Percentiles rank a stretch among this genome's conserved stretches.
Evolutionary conservation across 92 coral and sea anemone species (phyloP).

Genomic region (Porites cylindrica): DNA sequence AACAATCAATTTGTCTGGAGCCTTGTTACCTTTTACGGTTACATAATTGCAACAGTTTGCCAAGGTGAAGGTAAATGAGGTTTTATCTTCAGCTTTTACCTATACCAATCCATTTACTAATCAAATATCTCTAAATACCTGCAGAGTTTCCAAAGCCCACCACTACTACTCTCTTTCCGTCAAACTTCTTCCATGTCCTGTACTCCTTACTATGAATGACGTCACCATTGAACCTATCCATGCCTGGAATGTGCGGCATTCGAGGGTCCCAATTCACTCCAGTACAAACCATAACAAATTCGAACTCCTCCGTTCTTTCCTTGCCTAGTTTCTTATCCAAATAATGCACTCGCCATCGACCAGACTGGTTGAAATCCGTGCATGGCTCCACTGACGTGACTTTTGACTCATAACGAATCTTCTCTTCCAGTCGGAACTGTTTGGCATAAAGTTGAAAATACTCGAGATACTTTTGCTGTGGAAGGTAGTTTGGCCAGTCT

Average conservation of each 20-base stretch:
- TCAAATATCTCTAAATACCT: constrained; percentile 57
- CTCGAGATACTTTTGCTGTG: constrained; percentile 47
- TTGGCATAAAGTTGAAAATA: constrained; percentile 87
- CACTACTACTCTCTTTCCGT: constrained; percentile 86
- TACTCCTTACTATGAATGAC: constrained; percentile 87
- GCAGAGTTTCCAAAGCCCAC: constrained; percentile 94
- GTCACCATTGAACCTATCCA: constrained; percentile 77
- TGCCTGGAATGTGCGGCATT: constrained; percentile 71
- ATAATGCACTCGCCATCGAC: constrained; percentile 81
- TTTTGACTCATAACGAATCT: constrained; percentile 72
- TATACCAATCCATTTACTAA: neutral
- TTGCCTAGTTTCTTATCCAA: constrained; percentile 24
- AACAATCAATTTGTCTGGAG: too few species aligned
- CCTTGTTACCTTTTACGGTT: too few species aligned
- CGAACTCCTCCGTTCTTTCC: constrained; percentile 65
- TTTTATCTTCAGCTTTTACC: too few species aligned
- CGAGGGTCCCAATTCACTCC: constrained; percentile 69
- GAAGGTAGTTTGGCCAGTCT: constrained; percentile 87
- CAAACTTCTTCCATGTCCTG: constrained; percentile 84
- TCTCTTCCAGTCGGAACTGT: constrained; percentile 70
- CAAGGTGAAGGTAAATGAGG: too few species aligned
- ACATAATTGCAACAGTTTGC: too few species aligned
- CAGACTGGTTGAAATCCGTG: constrained; percentile 56
- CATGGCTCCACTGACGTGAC: constrained; percentile 65
- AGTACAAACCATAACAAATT: constrained; percentile 88